Evolutionary conservation across 2,797 vertebrate species (phyloP), one percentile per base, ranked within the genome.

Genomic region (Mustela erminea): DNA sequence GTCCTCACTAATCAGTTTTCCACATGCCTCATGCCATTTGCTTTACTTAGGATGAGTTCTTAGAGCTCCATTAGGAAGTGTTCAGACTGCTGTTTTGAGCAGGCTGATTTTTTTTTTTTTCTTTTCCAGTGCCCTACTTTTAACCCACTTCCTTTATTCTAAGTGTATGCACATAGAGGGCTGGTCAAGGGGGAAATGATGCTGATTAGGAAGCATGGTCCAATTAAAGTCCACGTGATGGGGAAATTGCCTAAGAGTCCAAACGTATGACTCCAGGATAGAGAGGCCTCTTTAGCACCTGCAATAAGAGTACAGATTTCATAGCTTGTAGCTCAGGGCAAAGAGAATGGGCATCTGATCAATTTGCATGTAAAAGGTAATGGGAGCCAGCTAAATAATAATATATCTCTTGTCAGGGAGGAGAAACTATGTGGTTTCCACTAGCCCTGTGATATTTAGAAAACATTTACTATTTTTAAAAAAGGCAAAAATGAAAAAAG

Each of bases 231-330:
- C 87, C 56, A 90, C 78, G 93, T 18, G 46, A 96, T 97, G 84
- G 95, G 97, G 78, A 98, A 97, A 98, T 98, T 98, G 97, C 98
- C 98, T 98, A 98, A 60, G 90, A 97, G 97, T 98, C 98, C 96
- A 97, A 97, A 98, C 98, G 98, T 98, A 98, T 98, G 97, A 98
- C 96, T 98, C 97, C 92, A 92, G 81, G 93, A 93, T 89, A 93
- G 68, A 96, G 93, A 90, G 66, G 35, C 27, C 93, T 96, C 68
- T 95, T 96, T 96, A 97, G 94, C 88, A 98, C 93, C 95, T 96
- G 88, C 66, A 72, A 58, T 82, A 90, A 92, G 54, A 93, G 29
- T 92, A 87, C 78, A 84, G 13, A 97, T 97, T 97, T 97, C 93
- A 94, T 84, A 97, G 86, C 88, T 88, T 60, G 70, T 88, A 93